Base-by-base conservation (phyloP, 2,888 invertebrate genomes). In the Agelastica alni region DNA sequence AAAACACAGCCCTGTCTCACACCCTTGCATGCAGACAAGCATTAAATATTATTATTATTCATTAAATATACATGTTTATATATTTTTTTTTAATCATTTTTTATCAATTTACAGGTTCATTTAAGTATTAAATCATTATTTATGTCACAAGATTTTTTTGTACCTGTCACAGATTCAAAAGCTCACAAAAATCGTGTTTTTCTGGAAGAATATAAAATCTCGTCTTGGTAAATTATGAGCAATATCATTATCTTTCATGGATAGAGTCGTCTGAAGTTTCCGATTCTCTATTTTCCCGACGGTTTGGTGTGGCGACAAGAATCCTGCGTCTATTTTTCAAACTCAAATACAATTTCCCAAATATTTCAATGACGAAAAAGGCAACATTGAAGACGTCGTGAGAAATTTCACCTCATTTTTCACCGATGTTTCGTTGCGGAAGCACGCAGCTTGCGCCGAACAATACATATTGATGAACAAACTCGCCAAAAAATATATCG, bases 211-310 rank as follows among this genome's bases (percentile, higher is more conserved):
- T 41, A 47, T 31, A 34, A 53, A 53, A 47, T 42, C 41, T 47
- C n/a, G n/a, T n/a, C 14, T 42, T 13, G 32, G 32, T 46, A 53
- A 53, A 42, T 53, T 47, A 53, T 43, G 53, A 37, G 42, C 47
- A 44, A 44, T 51, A 53, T 53, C 46, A 43, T 53, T 53, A 42
- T 26, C 34, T 47, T 49, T 42, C 46, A 36, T 42, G 51, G 42
- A 51, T 51, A 37, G 31, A 42, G 42, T 47, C 34, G 31, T 42
- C 31, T 42, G 32, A 28, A 45, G 34, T 47, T 46, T 46, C 26
- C 28, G 41, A 55, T 41, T 55, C 51, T 51, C 49, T 51, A 46
- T 51, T 41, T 47, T 51, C 22, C 30, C 17, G 17, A 43, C 13
- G 28, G 43, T 30, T 28, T 14, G 26, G 12, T 20, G 18, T 12